A percentile compares a stretch with the other conserved stretches of the same genome.
Conservation (phyloP, 2,888 invertebrate species). For the Macaria notata region DNA sequence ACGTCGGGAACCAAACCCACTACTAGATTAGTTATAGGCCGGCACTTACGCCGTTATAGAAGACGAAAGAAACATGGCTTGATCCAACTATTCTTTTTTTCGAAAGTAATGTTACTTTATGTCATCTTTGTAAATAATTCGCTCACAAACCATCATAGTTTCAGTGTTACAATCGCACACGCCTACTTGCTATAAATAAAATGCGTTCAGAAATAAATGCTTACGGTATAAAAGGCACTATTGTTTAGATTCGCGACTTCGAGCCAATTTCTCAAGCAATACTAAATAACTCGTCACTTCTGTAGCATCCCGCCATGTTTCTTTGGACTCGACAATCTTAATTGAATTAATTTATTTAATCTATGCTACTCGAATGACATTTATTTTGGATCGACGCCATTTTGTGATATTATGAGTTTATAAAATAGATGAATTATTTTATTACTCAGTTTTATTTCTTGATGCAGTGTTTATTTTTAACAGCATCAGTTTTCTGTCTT, state of each 20-base stretch:
- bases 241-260: slow-evolving; percentile 5
- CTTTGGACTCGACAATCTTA: slow-evolving; percentile 15
- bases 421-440: too few species aligned
- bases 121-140: too few species aligned
- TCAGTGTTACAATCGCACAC: too few species aligned
- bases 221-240: slow-evolving; percentile 9
- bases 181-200: too few species aligned
- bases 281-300: background rate
- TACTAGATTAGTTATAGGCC: slow-evolving; percentile 29
- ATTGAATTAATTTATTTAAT: slow-evolving; percentile 11
- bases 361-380: too few species aligned
- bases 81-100: background rate
- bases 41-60: slow-evolving; percentile 36
- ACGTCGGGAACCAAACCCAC: too few species aligned
- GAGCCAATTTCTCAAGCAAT: background rate
- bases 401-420: too few species aligned
- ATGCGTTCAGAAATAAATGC: background rate
- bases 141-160: too few species aligned
- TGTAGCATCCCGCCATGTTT: slow-evolving; percentile 27
- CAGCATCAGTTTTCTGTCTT: too few species aligned
- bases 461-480: too few species aligned
- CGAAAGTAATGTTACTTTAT: background rate
- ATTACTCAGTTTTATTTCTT: too few species aligned
- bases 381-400: too few species aligned
- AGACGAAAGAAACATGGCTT: slow-evolving; percentile 16